Percentiles rank a stretch among this genome's conserved stretches.
phyloP scores from a whole-genome alignment of 2,888 invertebrate species.

The Dichetophora obliterata region DNA sequence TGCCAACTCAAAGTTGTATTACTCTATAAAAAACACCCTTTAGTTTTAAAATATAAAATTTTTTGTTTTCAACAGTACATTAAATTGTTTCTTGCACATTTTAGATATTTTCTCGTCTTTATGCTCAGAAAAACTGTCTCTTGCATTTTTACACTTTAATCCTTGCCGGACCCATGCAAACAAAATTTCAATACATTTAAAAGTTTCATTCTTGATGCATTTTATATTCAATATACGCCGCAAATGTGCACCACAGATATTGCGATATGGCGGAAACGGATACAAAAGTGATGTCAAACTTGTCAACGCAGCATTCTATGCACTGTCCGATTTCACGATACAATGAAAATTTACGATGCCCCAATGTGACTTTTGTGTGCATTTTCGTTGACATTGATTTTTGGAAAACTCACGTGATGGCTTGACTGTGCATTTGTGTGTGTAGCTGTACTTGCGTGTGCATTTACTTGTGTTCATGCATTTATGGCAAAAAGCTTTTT shows the following conservation, averaged over 20 bases:
- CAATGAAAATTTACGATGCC: slow-evolving; percentile 21
- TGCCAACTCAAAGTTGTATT: too few species aligned
- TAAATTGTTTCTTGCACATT: too few species aligned
- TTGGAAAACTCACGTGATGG: slow-evolving; percentile 45
- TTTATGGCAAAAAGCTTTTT: slow-evolving; percentile 63
- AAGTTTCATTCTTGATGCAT: neutral
- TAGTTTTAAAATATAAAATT: too few species aligned
- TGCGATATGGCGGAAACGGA: neutral
- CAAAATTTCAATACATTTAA: neutral
- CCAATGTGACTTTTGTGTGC: slow-evolving; percentile 29
- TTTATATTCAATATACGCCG: neutral
- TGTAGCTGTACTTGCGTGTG: neutral
- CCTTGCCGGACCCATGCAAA: neutral
- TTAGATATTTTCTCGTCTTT: too few species aligned
- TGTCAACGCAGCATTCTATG: slow-evolving; percentile 3
- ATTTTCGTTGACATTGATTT: slow-evolving; percentile 54
- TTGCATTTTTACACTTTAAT: neutral
- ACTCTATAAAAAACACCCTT: too few species aligned
- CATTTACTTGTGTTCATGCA: slow-evolving; percentile 18
- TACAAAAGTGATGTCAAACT: slow-evolving; percentile 13
- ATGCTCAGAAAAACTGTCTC: too few species aligned
- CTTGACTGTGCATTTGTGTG: slow-evolving; percentile 19
- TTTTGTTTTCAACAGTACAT: too few species aligned
- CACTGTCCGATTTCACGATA: slow-evolving; percentile 15
- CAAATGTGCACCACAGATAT: neutral